Percentiles rank a stretch among this genome's conserved stretches.
Evolutionary conservation across 2,113 vertebrate species (phyloP).

Genomic region (Stegostoma tigrinum): DNA sequence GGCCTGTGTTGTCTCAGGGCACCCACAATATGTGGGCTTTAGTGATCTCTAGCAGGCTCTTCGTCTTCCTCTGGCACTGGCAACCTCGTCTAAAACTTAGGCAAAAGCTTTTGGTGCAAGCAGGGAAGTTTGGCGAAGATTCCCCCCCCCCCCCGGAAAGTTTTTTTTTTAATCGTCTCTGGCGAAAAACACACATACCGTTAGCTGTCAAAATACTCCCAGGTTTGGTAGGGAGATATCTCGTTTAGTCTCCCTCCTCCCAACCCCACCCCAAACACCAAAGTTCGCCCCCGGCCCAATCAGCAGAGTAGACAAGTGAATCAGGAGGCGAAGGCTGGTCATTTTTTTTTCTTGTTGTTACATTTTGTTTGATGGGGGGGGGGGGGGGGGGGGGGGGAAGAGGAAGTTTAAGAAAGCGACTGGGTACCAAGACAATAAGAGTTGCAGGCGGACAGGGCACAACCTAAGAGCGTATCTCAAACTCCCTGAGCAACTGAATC

Average conservation of each 20-base stretch:
- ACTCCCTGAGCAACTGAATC: background rate
- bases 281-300: background rate
- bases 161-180: too few species aligned
- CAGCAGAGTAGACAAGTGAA: background rate
- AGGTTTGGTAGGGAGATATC: background rate
- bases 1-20: too few species aligned
- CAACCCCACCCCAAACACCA: too few species aligned
- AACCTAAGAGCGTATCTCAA: background rate
- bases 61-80: background rate
- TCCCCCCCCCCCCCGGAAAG: too few species aligned
- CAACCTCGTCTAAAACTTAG: background rate
- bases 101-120: background rate
- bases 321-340: background rate
- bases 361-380: too few species aligned
- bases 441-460: background rate
- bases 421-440: too few species aligned
- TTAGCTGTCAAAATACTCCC: background rate
- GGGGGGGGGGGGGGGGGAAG: rapidly evolving
- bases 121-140: background rate
- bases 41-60: too few species aligned
- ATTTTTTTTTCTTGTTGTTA: too few species aligned
- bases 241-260: background rate
- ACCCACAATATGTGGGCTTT: too few species aligned
- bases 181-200: too few species aligned
- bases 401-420: background rate